Percentiles rank a stretch among this genome's conserved stretches.
These are phyloP conservation scores for Glyptemys insculpta DNA, from an alignment of 2,797 vertebrate genomes.

Conservation along the genomic window DNA sequence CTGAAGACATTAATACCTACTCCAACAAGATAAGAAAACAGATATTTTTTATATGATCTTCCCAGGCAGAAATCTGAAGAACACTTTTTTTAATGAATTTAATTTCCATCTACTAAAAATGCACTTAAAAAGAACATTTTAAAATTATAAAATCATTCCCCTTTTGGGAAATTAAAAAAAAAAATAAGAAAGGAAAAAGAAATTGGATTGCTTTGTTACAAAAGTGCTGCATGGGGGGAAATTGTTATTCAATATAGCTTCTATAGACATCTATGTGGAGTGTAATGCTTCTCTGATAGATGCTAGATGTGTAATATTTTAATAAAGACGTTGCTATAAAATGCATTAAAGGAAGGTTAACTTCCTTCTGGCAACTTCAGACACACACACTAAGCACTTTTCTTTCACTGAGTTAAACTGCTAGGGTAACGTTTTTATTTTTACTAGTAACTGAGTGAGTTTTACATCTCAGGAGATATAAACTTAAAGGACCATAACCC, in stretches of 20 bases:
- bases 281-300: background rate
- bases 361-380: background rate
- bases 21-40: background rate
- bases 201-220: background rate
- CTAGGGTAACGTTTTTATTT: background rate
- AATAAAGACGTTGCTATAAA: background rate
- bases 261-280: background rate
- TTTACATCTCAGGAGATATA: background rate
- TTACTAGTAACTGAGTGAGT: background rate
- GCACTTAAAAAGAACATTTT: background rate
- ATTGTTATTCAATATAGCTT: conserved; percentile 9
- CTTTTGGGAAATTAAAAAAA: background rate
- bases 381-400: background rate
- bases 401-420: background rate
- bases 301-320: background rate
- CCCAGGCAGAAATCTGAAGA: background rate
- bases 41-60: background rate
- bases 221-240: background rate
- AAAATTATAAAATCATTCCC: background rate
- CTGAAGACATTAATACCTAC: background rate
- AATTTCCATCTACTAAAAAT: background rate
- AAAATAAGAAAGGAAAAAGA: background rate
- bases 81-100: background rate
- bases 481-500: background rate
- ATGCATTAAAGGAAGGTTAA: background rate